Conservation (phyloP, 2,888 invertebrate species). For the Acanthosepion lycidas region DNA sequence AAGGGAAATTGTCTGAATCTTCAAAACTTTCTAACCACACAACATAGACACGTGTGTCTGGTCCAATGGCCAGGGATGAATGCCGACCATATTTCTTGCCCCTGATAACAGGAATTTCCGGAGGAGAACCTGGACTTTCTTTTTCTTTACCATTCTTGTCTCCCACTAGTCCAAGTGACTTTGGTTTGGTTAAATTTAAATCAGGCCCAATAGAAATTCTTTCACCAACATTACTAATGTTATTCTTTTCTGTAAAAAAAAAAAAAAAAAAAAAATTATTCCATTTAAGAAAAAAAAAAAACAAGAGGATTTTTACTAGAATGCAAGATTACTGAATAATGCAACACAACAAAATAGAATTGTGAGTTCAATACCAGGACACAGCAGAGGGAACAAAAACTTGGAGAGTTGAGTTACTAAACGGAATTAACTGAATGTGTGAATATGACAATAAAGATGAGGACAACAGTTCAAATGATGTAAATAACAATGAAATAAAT, state of each 20-base stretch:
- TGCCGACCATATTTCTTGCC: constrained; percentile 61
- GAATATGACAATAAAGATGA: too few species aligned
- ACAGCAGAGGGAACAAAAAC: too few species aligned
- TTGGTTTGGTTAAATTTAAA: constrained; percentile 60
- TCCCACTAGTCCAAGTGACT: constrained; percentile 69
- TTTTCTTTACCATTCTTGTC: constrained; percentile 55
- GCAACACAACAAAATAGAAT: too few species aligned
- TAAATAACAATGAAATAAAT: too few species aligned
- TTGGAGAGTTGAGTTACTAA: too few species aligned
- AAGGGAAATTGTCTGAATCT: constrained; percentile 90
- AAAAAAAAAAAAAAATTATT: not conserved
- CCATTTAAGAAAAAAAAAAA: not conserved
- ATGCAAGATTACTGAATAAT: not conserved
- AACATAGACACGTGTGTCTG: constrained; percentile 79
- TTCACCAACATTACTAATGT: constrained; percentile 49
- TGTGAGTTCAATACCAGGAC: too few species aligned
- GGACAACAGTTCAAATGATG: too few species aligned
- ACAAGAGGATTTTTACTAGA: not conserved
- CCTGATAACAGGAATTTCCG: constrained; percentile 58
- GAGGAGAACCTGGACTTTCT: constrained; percentile 65
- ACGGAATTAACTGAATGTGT: too few species aligned
- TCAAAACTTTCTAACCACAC: constrained; percentile 98
- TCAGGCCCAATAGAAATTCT: constrained; percentile 44
- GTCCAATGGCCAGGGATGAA: constrained; percentile 62
- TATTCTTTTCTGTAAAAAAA: constrained; percentile 59